A percentile compares a stretch with the other conserved stretches of the same genome.
Evolutionary conservation across 2,888 invertebrate species (phyloP).

Genomic region (Drosophila seclusa): DNA sequence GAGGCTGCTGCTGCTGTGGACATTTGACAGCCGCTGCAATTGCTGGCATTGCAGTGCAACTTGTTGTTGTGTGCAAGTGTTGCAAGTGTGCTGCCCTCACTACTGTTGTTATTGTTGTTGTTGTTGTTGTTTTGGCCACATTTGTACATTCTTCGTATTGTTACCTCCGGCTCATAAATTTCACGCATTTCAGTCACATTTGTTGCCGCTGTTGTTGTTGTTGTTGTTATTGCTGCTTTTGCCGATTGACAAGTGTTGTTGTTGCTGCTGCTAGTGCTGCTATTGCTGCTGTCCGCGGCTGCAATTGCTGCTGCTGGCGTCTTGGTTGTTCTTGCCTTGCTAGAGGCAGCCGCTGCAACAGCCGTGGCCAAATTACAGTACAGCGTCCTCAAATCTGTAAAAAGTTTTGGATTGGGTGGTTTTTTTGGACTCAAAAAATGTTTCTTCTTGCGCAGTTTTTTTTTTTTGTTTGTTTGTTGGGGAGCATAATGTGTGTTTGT

Average conservation of each 20-base stretch:
- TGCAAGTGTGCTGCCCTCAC: conserved; percentile 13
- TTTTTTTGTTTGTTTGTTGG: conserved; percentile 6
- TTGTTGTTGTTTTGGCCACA: conserved; percentile 70
- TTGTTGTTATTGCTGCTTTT: background rate
- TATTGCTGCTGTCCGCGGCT: conserved; percentile 38
- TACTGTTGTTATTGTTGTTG: conserved; percentile 25
- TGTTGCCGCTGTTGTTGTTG: conserved; percentile 5
- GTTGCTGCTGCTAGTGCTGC: conserved; percentile 26
- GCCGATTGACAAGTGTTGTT: conserved; percentile 35
- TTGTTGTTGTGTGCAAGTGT: conserved; percentile 31
- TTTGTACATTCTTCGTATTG: conserved; percentile 84
- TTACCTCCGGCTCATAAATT: conserved; percentile 83
- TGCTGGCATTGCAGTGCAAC: conserved; percentile 58
- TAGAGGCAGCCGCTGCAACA: conserved; percentile 82
- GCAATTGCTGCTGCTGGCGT: conserved; percentile 33
- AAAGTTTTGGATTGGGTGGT: conserved; percentile 80
- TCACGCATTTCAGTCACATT: conserved; percentile 55
- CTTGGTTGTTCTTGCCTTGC: conserved; percentile 48
- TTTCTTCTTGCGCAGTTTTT: conserved; percentile 51
- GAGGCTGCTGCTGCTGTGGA: conserved; percentile 82
- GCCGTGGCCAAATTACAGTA: conserved; percentile 84
- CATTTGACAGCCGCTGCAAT: conserved; percentile 82
- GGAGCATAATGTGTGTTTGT: conserved; percentile 17
- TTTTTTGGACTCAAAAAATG: conserved; percentile 74
- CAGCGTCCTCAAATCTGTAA: conserved; percentile 85